Conservation (phyloP, 2,888 invertebrate genomes). For the Eupeodes luniger region DNA sequence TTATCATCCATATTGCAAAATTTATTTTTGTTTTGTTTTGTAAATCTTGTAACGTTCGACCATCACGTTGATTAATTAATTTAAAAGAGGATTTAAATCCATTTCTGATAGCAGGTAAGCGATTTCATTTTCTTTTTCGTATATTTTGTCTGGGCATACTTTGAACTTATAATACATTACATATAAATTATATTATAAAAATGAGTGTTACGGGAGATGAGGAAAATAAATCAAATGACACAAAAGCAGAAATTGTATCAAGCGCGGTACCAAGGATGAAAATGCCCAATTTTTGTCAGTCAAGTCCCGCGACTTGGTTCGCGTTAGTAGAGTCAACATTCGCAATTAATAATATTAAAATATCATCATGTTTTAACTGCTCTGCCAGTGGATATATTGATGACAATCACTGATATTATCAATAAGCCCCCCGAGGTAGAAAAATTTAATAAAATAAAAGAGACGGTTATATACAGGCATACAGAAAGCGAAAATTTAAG, state of each 20-base stretch:
- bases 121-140: not conserved
- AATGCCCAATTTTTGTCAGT: not conserved
- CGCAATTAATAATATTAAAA: not conserved
- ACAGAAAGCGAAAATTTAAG: slow-evolving; percentile 16
- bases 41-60: not conserved
- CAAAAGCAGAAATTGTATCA: too few relatives aligned
- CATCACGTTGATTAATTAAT: not conserved
- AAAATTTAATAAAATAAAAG: not conserved
- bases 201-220: too few relatives aligned
- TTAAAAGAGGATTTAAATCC: slow-evolving; percentile 2
- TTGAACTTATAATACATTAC: not conserved
- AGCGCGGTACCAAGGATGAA: not conserved
- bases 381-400: not conserved
- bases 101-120: not conserved
- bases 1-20: not conserved
- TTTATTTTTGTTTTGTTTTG: not conserved
- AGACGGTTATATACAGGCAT: not conserved
- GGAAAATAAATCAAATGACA: too few relatives aligned
- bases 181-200: too few relatives aligned
- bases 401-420: not conserved
- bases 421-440: not conserved
- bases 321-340: not conserved
- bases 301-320: not conserved
- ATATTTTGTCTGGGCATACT: not conserved
- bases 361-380: not conserved